Conservation (phyloP, 64 coral and sea anemone genomes). For the Actinia tenebrosa region DNA sequence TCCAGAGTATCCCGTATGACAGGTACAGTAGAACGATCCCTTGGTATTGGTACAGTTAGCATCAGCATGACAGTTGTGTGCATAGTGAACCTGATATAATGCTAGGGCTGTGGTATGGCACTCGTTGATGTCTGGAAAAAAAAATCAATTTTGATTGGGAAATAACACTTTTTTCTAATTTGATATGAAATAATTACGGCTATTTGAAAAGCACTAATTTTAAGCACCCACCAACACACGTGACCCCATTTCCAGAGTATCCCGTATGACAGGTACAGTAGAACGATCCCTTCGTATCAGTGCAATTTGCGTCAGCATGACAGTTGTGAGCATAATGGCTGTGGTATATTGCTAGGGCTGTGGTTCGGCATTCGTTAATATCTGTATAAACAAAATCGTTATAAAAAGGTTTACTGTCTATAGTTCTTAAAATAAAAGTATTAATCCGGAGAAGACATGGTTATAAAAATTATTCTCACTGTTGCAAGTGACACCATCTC, state of each 20-base stretch:
- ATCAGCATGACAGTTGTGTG: slow-evolving; percentile 62
- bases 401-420: background rate
- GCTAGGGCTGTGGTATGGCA: slow-evolving; percentile 28
- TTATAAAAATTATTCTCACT: slow-evolving; percentile 20
- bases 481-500: slow-evolving; percentile 60
- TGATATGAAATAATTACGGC: too few relatives aligned
- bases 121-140: slow-evolving; percentile 47
- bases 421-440: background rate
- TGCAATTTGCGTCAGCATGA: slow-evolving; percentile 52
- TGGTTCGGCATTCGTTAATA: slow-evolving; percentile 18
- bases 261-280: slow-evolving; percentile 54
- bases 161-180: too few relatives aligned
- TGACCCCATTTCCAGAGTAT: slow-evolving; percentile 58
- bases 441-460: background rate
- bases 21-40: slow-evolving; percentile 73
- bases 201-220: background rate
- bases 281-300: slow-evolving; percentile 55
- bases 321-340: slow-evolving; percentile 45
- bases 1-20: slow-evolving; percentile 73
- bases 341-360: slow-evolving; percentile 11
- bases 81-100: slow-evolving; percentile 42
- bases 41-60: slow-evolving; percentile 73
- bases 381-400: background rate
- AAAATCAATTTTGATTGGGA: too few relatives aligned
- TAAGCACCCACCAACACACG: slow-evolving; percentile 19